Percentiles rank a stretch among this genome's conserved stretches.
Conservation (phyloP, 2,888 invertebrate species). For the Xestia rhomboidea region DNA sequence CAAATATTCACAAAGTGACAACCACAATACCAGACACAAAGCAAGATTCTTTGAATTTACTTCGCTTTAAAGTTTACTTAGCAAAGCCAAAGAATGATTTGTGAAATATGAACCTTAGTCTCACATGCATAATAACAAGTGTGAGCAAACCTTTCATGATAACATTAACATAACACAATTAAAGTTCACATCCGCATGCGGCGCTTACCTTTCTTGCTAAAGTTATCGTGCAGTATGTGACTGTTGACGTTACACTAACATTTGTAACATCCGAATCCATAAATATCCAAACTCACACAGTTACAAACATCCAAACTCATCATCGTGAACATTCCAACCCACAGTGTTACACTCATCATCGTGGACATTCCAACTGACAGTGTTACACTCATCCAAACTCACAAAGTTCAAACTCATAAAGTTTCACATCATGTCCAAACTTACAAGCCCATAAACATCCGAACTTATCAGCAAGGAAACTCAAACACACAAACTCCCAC, state of each 20-base stretch:
- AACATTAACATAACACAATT: not conserved
- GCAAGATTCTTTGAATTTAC: not conserved
- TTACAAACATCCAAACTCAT: not conserved
- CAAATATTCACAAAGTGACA: not conserved
- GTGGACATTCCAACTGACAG: not conserved
- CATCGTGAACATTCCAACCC: not conserved
- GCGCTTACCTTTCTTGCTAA: not conserved
- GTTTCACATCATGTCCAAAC: not conserved
- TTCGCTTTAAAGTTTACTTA: not conserved
- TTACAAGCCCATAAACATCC: not conserved
- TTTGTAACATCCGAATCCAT: not conserved
- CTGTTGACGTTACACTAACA: not conserved
- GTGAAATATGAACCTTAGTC: not conserved
- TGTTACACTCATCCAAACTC: not conserved
- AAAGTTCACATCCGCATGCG: not conserved
- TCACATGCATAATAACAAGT: not conserved
- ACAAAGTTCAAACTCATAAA: not conserved
- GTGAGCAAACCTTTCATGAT: not conserved
- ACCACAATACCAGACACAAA: not conserved
- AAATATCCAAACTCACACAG: not conserved
- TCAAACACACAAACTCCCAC: not conserved
- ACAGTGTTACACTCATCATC: too few species aligned
- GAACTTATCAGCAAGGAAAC: not conserved
- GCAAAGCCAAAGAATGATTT: not conserved
- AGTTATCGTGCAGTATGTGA: not conserved